Evolutionary conservation across 2,888 invertebrate species (phyloP).

Genomic region (Incurvaria masculella): DNA sequence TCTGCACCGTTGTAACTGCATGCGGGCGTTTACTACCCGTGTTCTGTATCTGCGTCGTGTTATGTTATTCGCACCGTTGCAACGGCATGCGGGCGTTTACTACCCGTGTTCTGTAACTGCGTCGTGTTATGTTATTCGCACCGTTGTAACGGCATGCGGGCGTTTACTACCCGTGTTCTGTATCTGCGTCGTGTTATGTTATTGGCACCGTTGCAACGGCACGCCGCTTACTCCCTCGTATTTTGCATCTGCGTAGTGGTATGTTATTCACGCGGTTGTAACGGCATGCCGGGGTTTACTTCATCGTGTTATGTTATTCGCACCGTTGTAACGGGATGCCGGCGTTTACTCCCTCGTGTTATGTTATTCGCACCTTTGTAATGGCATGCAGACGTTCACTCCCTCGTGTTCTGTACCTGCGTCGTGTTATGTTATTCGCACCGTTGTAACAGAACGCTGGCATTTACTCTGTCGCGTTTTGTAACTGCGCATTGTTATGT

Average conservation of each 20-base stretch:
- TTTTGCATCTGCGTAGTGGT: constrained; percentile 19
- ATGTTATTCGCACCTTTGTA: too few species aligned
- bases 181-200: constrained; percentile 21
- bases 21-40: neutral
- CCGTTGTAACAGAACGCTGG: constrained; percentile 10
- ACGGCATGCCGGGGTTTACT: too few species aligned
- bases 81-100: too few species aligned
- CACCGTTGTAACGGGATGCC: constrained; percentile 14
- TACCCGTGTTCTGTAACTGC: constrained; percentile 12
- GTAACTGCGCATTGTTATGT: too few species aligned
- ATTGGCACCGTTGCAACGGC: constrained; percentile 19
- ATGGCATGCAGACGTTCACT: too few species aligned
- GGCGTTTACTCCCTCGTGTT: too few species aligned
- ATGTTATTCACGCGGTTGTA: constrained; percentile 20
- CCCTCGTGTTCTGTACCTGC: constrained; percentile 14
- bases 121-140: constrained; percentile 22
- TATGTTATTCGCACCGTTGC: constrained; percentile 21
- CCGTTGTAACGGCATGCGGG: constrained; percentile 10
- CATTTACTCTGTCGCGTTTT: too few species aligned
- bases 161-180: neutral
- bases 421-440: constrained; percentile 22
- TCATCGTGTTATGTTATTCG: constrained; percentile 22
- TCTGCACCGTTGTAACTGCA: constrained; percentile 18
- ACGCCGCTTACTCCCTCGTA: neutral
- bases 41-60: constrained; percentile 19